phyloP scores from a whole-genome alignment of 2,113 vertebrate genomes.

The Cyprinodon tularosa region DNA sequence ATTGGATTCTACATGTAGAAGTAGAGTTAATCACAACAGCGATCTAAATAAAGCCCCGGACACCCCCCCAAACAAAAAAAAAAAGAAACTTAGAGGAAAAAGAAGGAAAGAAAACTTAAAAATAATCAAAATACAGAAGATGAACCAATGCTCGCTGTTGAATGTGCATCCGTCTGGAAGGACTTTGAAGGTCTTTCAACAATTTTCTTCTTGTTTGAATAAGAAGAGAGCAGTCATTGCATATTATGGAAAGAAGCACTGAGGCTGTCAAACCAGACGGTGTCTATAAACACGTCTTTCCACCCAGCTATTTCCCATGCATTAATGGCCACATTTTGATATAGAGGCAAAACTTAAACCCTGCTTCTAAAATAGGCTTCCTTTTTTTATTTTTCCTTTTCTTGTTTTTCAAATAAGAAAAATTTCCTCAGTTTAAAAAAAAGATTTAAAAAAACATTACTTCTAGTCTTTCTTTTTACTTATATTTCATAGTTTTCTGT shows the following conservation, averaged over 20 bases:
- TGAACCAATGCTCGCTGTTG: constrained; percentile 21
- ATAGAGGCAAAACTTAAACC: constrained; percentile 11
- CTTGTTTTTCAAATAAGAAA: no score
- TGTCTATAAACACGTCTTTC: constrained; percentile 37
- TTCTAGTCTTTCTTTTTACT: no score
- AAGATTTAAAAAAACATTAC: no score
- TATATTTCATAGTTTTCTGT: no score
- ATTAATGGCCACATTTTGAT: constrained; percentile 29
- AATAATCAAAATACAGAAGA: constrained; percentile 34
- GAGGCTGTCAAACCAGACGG: constrained; percentile 42
- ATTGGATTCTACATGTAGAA: constrained; percentile 20
- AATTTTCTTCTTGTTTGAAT: constrained; percentile 43
- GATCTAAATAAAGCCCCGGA: constrained; percentile 35
- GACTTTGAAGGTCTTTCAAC: constrained; percentile 47
- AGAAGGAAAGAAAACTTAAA: constrained; percentile 24
- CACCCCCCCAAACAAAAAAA: constrained; percentile 17
- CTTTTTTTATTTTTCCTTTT: background rate
- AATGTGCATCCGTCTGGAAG: constrained; percentile 1
- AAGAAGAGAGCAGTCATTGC: constrained; percentile 36
- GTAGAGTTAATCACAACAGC: constrained; percentile 41
- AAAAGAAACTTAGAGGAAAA: constrained; percentile 10
- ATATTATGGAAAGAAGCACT: constrained; percentile 54
- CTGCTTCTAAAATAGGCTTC: constrained; percentile 17
- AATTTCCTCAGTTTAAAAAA: no score
- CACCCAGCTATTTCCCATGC: constrained; percentile 37